Conservation (phyloP, 2,113 vertebrate genomes). For the Entelurus aequoreus region DNA sequence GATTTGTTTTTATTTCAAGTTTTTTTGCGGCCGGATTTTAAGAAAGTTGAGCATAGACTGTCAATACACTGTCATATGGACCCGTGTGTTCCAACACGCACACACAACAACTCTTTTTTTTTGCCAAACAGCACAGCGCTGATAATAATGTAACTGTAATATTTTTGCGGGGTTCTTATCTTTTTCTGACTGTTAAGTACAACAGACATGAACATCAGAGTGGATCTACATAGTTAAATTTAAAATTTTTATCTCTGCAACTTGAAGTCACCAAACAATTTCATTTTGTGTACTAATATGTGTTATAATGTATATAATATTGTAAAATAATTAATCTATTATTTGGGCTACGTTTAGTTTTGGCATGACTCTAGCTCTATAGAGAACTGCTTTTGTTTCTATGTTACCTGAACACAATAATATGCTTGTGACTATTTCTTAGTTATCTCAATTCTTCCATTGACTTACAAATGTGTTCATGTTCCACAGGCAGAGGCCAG, state of each 20-base stretch:
- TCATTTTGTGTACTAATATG: neutral
- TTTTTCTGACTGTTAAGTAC: too few species aligned
- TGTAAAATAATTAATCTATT: neutral
- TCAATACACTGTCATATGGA: too few species aligned
- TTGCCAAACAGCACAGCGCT: too few species aligned
- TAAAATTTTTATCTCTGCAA: neutral
- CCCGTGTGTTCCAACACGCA: too few species aligned
- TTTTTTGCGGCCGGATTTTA: too few species aligned
- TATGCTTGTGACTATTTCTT: neutral
- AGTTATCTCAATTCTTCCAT: neutral
- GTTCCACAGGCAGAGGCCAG: conserved; percentile 88
- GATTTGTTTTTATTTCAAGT: too few species aligned
- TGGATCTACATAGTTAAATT: too few species aligned
- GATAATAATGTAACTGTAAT: too few species aligned
- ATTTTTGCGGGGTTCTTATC: too few species aligned
- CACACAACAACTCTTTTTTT: too few species aligned
- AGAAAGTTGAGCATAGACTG: too few species aligned
- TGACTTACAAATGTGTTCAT: conserved; percentile 48
- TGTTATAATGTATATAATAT: neutral
- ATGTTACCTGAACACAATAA: conserved; percentile 1
- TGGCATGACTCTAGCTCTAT: neutral
- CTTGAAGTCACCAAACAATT: neutral
- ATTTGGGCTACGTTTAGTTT: neutral
- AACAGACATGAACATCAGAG: too few species aligned
- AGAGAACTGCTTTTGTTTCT: neutral